Base-by-base conservation (phyloP, 2,113 vertebrate genomes). In the Neodontobutis hainanensis region DNA sequence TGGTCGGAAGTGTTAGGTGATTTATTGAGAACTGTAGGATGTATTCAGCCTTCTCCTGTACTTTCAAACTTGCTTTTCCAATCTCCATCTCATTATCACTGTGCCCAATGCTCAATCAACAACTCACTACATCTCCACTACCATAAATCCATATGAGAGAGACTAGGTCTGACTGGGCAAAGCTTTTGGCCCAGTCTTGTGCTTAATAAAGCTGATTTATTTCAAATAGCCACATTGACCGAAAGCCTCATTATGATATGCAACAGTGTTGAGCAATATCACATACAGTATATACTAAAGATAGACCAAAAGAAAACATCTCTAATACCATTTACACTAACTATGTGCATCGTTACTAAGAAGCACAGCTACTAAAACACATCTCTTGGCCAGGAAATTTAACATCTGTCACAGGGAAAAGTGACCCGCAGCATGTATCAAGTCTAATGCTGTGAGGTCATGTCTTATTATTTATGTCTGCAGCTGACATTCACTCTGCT, bases 71-170 rank as follows among this genome's bases (percentile, higher is more conserved):
- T 67, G 75, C 82, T 86, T 89, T 85, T 88, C 83, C 87, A 82
- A 90, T 92, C 84, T 90, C 87, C 83, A 85, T 90, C 85, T 91
- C 89, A 91, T 91, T 90, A 91, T 89, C 83, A 62, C 76, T 65
- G 38, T 70, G 70, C 75, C 88, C 69, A 40, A 59, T 10, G 75
- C 86, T 89, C 85, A 77, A 86, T 89, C 89, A 85, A 81, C 85
- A 87, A 77, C 83, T 85, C 81, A 67, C 73, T 86, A 72, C 59
- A 63, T 81, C 80, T 79, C 73, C 58, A 6, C 59, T 44, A 73
- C 75, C 66, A 75, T 85, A 77, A 85, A 90, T 91, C 69, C 78
- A 74, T 62, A 74, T 15, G 78, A 73, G 83, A 73, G 84, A 79
- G 65, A 36, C 19, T 78, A 74, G 38, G 70, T 75, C 78, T 78